Evolutionary conservation across 2,113 vertebrate genomes (phyloP), one percentile per base, ranked within the genome.

Genomic region (Ellobius talpinus): DNA sequence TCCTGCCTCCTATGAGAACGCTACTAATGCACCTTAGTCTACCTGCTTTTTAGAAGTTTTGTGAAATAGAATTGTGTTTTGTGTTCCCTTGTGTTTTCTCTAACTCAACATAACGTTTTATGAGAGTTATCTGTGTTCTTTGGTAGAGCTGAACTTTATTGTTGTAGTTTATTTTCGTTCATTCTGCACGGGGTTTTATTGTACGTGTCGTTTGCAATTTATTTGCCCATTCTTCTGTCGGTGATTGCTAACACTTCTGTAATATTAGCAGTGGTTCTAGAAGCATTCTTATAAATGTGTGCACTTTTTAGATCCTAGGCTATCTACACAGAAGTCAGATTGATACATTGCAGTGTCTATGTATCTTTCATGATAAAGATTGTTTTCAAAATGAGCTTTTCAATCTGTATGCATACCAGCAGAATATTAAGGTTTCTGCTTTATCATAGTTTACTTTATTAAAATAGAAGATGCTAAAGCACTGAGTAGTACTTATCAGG

Each of bases 241-340:
- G 50, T 52, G 12, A 78, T 55, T 90, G 52, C 87, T 96, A 93
- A 79, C 45, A 77, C 5, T 90, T 95, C 58, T 95, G n/a, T 93
- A 90, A 90, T 85, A 91, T 42, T 82, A 92, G 26, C 24, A 88
- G 26, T 76, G 33, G 47, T 87, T 52, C 74, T 90, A 79, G 95
- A 89, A 97, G 84, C 87, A 91, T 89, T 90, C 68, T 84, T 95
- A 82, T 79, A 95, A 95, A 87, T 81, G 36, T 39, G 42, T 93
- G 31, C 85, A 78, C n/a, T 88, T 0, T 87, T 76, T 36, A 5
- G 52, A 86, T 1, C 68, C 52, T 63, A 88, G 31, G 86, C 76
- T 94, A 36, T 47, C 70, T 36, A 76, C n/a, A n/a, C 31, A 85
- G 84, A 90, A 92, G 29, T 42, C 26, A 42, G 87, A 88, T 81